A percentile compares a stretch with the other conserved stretches of the same genome.
Conservation (phyloP, 2,113 vertebrate species). For the Progne subis region DNA sequence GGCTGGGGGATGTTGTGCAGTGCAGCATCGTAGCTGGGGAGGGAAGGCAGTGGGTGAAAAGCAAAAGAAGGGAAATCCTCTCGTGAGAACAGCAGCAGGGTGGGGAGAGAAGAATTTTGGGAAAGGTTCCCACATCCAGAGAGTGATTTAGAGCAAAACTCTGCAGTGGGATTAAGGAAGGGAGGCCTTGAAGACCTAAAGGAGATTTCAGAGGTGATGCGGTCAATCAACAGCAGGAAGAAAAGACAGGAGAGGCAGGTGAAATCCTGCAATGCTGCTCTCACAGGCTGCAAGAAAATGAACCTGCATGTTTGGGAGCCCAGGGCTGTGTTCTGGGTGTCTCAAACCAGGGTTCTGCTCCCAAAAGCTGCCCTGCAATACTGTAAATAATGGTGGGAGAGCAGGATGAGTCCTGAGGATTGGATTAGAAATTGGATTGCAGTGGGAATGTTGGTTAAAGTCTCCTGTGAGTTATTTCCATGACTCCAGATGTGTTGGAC, state of each 20-base stretch:
- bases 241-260: background rate
- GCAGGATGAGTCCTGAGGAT: background rate
- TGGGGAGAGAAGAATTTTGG: background rate
- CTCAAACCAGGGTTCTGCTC: background rate
- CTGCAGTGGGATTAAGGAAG: background rate
- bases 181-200: background rate
- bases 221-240: background rate
- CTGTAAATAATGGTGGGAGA: accelerated
- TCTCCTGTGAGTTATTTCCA: background rate
- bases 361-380: background rate
- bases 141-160: background rate
- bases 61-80: background rate
- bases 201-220: background rate
- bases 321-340: background rate
- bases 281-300: background rate
- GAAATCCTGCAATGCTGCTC: background rate
- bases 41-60: background rate
- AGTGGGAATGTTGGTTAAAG: background rate
- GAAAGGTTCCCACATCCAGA: background rate
- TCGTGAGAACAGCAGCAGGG: background rate
- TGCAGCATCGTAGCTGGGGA: accelerated
- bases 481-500: background rate
- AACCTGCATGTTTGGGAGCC: background rate
- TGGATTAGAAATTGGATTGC: background rate
- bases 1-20: accelerated